Conservation (phyloP, 2,888 invertebrate species). For the Diogma glabrata region DNA sequence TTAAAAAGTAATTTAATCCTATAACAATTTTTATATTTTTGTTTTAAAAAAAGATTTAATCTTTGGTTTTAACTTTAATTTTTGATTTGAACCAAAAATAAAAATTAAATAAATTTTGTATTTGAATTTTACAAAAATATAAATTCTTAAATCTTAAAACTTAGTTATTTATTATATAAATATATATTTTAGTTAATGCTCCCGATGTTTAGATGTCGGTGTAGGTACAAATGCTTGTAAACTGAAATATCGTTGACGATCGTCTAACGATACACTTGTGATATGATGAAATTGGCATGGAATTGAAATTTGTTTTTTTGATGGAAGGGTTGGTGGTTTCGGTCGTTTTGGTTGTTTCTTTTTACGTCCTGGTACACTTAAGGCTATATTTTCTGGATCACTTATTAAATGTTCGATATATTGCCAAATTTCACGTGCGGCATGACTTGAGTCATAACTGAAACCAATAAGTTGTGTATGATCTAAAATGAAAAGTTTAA, state of each 20-base stretch:
- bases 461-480: conserved; percentile 66
- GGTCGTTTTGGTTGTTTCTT: conserved; percentile 44
- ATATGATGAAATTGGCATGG: conserved; percentile 79
- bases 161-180: no score
- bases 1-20: no score
- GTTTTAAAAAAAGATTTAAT: no score
- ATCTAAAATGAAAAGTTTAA: no score
- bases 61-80: no score
- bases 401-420: conserved; percentile 58
- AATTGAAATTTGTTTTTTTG: conserved; percentile 70
- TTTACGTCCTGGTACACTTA: conserved; percentile 53
- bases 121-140: no score
- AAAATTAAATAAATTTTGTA: no score
- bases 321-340: conserved; percentile 51
- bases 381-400: conserved; percentile 65
- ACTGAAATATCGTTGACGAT: conserved; percentile 52
- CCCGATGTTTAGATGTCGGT: conserved; percentile 17
- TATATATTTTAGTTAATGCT: conserved; percentile 16
- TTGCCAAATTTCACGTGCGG: conserved; percentile 58
- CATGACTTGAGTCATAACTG: conserved; percentile 63
- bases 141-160: no score
- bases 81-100: no score
- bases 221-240: conserved; percentile 47
- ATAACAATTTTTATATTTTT: no score
- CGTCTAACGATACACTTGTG: conserved; percentile 59